Percentiles rank a stretch among this genome's conserved stretches.
Evolutionary conservation across 2,888 invertebrate genomes (phyloP).

Genomic region (Pilophorus perplexus): DNA sequence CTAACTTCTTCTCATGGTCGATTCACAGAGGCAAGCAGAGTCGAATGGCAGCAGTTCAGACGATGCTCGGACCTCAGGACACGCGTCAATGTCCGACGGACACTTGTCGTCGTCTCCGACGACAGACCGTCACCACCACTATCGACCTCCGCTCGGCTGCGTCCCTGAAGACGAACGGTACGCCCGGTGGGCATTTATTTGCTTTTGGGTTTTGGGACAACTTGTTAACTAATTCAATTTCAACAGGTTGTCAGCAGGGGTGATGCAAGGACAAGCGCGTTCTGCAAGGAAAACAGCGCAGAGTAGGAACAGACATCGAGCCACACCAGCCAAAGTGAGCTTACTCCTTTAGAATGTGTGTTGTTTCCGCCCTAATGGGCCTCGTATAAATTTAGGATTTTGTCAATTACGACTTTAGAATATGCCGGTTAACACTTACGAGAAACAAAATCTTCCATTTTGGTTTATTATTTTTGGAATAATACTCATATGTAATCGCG

Average conservation of each 20-base stretch:
- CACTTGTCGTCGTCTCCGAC: conserved; percentile 53
- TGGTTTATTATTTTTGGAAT: no score
- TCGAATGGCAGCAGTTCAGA: conserved; percentile 79
- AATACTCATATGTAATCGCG: no score
- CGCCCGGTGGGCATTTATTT: no score
- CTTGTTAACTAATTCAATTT: neutral
- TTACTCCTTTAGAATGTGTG: neutral
- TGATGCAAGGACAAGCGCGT: conserved; percentile 55
- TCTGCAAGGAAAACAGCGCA: conserved; percentile 54
- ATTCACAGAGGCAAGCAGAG: conserved; percentile 56
- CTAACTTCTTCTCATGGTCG: neutral
- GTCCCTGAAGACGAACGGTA: conserved; percentile 59
- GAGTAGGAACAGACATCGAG: conserved; percentile 62
- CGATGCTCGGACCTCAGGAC: conserved; percentile 87
- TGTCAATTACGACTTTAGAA: no score
- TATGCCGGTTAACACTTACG: no score
- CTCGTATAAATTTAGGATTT: no score
- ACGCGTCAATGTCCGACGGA: conserved; percentile 88
- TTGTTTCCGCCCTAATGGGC: no score
- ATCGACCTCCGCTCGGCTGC: conserved; percentile 57
- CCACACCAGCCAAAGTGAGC: conserved; percentile 63
- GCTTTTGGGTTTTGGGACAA: no score
- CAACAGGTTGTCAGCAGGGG: conserved; percentile 51
- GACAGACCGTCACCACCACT: conserved; percentile 55
- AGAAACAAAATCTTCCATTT: no score